phyloP scores from a whole-genome alignment of 1,140 invertebrate genomes.

The Oryctes rhinoceros region DNA sequence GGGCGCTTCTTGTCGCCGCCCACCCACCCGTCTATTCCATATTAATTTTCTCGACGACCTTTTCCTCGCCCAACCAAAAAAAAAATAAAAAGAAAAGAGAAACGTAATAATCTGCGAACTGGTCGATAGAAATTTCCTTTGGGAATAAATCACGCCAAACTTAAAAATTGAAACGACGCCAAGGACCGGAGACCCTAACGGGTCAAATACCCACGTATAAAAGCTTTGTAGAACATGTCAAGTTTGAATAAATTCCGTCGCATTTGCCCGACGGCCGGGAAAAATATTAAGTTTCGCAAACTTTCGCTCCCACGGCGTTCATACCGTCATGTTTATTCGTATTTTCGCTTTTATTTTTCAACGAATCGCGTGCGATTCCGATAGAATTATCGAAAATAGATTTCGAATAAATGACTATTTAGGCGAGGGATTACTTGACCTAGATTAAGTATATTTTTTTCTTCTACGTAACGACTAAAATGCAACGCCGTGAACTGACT shows the following conservation, averaged over 20 bases:
- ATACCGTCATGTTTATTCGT: background rate
- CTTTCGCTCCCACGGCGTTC: background rate
- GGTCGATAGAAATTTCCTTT: conserved; percentile 18
- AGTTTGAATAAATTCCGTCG: conserved; percentile 14
- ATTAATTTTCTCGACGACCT: conserved; percentile 14
- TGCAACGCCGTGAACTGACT: too few species aligned
- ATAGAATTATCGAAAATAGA: background rate
- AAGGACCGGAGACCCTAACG: background rate
- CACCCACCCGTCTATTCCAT: background rate
- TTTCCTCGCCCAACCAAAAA: background rate
- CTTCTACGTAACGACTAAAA: too few species aligned
- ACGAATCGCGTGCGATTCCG: background rate
- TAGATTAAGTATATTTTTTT: too few species aligned
- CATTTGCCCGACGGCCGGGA: background rate
- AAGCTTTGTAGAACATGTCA: background rate
- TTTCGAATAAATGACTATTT: too few species aligned
- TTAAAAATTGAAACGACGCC: conserved; percentile 14
- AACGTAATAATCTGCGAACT: conserved; percentile 18
- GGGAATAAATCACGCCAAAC: conserved; percentile 21
- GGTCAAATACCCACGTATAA: conserved; percentile 5
- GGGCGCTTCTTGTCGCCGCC: background rate
- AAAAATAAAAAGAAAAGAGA: background rate
- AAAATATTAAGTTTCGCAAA: conserved; percentile 11
- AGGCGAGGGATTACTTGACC: too few species aligned
- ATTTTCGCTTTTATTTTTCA: background rate